Evolutionary conservation across 2,888 invertebrate species (phyloP), one percentile per base, ranked within the genome.

Genomic region (Andrena minutula): DNA sequence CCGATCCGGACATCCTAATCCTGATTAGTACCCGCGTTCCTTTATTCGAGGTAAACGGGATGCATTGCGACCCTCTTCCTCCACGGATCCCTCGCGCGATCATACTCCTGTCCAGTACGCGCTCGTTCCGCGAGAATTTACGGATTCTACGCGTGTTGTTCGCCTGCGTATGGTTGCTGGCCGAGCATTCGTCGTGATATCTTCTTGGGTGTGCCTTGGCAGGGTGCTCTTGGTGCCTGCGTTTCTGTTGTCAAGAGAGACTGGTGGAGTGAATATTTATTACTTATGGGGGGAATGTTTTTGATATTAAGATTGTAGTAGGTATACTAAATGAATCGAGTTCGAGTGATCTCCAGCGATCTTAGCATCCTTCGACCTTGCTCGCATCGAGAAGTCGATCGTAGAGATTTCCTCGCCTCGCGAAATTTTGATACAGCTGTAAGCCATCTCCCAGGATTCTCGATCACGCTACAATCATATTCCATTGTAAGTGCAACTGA

Each of bases 1-100:
- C 47, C 58, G 35, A 51, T 23, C 65, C 26, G 56, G 64, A 65
- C 77, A 83, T 81, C 82, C 77, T 82, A 81, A 83, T 83, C 82
- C 82, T 82, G 73, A 83, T 83, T 83, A 82, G 68, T 65, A 35
- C 16, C 49, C 61, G 32, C 58, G 49, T 51, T 79, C 68, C 75
- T 82, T 80, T 72, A 53, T 80, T 41, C 41, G 8, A 4, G 72
- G 68, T 81, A 69, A 81, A 70, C 68, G 68, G 53, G 76, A 81
- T 81, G 76, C 81, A 75, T 81, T 64, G 68, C 53, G 35, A 12
- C n/a, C 60, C 58, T 61, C 70, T 77, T 71, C 51, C 65, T 26
- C 60, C 77, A 66, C 65, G 23, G 0, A 8, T 51, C 51, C 51
- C 51, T 20, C 20, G 51, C 56, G 56, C 23, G 56, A 56, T 56